Evolutionary conservation across 2,797 vertebrate species (phyloP).

Genomic region (Hoplostethus mediterraneus): DNA sequence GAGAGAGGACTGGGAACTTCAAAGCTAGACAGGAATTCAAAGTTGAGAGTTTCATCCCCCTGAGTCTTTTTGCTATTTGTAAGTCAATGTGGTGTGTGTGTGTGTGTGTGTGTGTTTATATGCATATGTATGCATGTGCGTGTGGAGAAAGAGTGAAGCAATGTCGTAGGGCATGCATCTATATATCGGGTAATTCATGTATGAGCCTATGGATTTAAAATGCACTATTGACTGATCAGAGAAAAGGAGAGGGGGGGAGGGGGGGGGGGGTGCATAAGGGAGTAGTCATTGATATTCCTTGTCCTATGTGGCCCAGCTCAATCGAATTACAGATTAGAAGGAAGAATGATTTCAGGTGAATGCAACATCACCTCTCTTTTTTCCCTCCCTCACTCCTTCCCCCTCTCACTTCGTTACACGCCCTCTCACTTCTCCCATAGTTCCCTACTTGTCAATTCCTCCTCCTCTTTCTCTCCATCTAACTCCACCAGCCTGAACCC

Average conservation of each 20-base stretch:
- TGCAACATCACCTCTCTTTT: slow-evolving; percentile 23
- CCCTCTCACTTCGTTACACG: slow-evolving; percentile 37
- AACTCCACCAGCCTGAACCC: slow-evolving; percentile 16
- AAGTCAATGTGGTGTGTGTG: slow-evolving; percentile 54
- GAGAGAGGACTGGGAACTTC: slow-evolving; percentile 63
- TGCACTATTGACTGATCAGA: slow-evolving; percentile 10
- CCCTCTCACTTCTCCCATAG: slow-evolving; percentile 22
- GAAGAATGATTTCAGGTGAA: slow-evolving; percentile 47
- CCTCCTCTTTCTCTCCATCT: neutral
- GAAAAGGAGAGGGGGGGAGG: slow-evolving; percentile 2
- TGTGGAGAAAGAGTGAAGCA: slow-evolving; percentile 4
- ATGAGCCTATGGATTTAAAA: slow-evolving; percentile 19
- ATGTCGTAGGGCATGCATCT: slow-evolving; percentile 4
- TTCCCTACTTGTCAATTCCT: slow-evolving; percentile 19
- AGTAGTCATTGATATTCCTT: slow-evolving; percentile 10
- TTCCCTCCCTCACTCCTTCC: slow-evolving; percentile 14
- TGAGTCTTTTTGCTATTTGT: slow-evolving; percentile 62
- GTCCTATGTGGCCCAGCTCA: slow-evolving; percentile 20
- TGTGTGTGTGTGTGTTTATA: slow-evolving; percentile 2
- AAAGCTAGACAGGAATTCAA: slow-evolving; percentile 67
- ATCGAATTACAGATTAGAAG: slow-evolving; percentile 40
- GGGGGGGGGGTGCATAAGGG: neutral
- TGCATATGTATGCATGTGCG: slow-evolving; percentile 3
- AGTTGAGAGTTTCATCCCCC: slow-evolving; percentile 68
- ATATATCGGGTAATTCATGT: slow-evolving; percentile 15